These are phyloP conservation scores for Ochlodes sylvanus DNA, from an alignment of 2,888 invertebrate species.

Conservation along the genomic window DNA sequence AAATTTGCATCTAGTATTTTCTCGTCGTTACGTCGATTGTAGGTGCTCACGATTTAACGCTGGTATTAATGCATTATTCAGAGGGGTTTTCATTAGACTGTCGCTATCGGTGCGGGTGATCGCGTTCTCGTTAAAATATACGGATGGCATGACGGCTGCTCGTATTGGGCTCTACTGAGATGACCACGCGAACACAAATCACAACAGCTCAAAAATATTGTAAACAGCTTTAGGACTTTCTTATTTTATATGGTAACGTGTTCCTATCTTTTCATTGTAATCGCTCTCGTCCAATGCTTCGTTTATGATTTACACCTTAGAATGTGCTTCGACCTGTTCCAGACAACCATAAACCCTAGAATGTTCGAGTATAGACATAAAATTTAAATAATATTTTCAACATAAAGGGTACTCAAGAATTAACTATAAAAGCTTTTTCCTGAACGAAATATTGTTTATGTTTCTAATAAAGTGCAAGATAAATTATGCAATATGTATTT, in stretches of 20 bases:
- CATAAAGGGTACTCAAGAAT: slow-evolving; percentile 19
- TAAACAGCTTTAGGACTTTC: slow-evolving; percentile 46
- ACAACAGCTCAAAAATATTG: slow-evolving; percentile 57
- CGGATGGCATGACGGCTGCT: slow-evolving; percentile 83
- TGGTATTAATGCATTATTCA: slow-evolving; percentile 85
- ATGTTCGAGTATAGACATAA: slow-evolving; percentile 31
- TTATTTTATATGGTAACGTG: slow-evolving; percentile 43
- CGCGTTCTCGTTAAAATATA: slow-evolving; percentile 83
- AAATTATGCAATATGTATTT: too few relatives aligned
- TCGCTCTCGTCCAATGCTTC: slow-evolving; percentile 48
- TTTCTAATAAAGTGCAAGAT: too few relatives aligned
- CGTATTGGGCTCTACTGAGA: slow-evolving; percentile 63
- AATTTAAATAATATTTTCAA: slow-evolving; percentile 15
- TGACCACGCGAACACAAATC: slow-evolving; percentile 67
- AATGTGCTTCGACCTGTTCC: slow-evolving; percentile 46
- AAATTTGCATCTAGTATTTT: slow-evolving; percentile 81
- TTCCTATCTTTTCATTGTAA: slow-evolving; percentile 43
- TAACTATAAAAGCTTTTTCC: not conserved
- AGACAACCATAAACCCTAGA: slow-evolving; percentile 47
- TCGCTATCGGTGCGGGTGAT: slow-evolving; percentile 77
- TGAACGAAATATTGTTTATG: not conserved
- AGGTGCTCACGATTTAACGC: slow-evolving; percentile 84
- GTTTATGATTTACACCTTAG: slow-evolving; percentile 40
- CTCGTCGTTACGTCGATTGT: slow-evolving; percentile 74
- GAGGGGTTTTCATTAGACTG: slow-evolving; percentile 82